Evolutionary conservation across 2,113 vertebrate species (phyloP).

Genomic region (Chlorodrepanis virens): DNA sequence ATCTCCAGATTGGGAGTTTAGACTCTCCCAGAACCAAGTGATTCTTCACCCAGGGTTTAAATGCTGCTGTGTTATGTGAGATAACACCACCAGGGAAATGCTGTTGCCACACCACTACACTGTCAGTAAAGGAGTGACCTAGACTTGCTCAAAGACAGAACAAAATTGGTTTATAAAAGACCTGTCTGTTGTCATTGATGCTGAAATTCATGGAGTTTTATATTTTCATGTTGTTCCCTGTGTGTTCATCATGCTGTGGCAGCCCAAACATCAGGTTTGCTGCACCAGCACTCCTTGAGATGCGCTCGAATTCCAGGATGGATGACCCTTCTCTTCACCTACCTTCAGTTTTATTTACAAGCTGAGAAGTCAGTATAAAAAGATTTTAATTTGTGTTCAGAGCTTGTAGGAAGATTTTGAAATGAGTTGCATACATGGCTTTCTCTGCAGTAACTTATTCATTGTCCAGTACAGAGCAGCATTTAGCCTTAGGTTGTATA

Average conservation of each 20-base stretch:
- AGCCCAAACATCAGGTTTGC: not conserved
- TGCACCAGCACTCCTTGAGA: not conserved
- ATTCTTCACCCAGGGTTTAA: not conserved
- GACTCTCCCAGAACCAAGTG: not conserved
- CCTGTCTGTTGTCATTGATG: not conserved
- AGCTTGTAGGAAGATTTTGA: slow-evolving; percentile 8
- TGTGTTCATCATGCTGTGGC: not conserved
- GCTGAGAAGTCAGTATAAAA: not conserved
- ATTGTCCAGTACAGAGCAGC: not conserved
- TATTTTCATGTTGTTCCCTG: not conserved
- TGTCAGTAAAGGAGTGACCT: not conserved
- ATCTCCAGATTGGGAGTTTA: not conserved
- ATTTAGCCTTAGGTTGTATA: slow-evolving; percentile 19
- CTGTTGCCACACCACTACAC: not conserved
- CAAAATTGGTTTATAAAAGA: not conserved
- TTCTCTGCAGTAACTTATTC: not conserved
- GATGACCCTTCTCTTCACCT: not conserved
- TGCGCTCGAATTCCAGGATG: not conserved
- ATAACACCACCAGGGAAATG: not conserved
- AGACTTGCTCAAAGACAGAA: not conserved
- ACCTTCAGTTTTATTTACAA: not conserved
- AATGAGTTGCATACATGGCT: not conserved
- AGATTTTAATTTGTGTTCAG: not conserved
- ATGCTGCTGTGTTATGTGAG: not conserved
- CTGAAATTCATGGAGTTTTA: not conserved